These are phyloP conservation scores for Deladenus siricidicola DNA, from an alignment of 2,888 invertebrate species.

Conservation along the genomic window DNA sequence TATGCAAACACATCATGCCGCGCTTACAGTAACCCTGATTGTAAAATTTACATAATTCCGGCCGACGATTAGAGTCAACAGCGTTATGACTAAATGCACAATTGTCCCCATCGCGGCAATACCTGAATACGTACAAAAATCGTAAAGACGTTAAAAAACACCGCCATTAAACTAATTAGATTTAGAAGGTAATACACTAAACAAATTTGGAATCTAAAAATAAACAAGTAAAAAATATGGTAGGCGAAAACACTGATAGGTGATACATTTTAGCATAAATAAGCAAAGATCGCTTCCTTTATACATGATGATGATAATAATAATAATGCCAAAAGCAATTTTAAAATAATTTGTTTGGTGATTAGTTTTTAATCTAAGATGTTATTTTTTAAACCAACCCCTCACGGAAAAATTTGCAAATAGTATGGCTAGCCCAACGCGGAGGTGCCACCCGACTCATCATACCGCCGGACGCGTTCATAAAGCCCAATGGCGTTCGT, in stretches of 20 bases:
- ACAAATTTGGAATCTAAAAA: too few species aligned
- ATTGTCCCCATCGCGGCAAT: slow-evolving; percentile 49
- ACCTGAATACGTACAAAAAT: too few species aligned
- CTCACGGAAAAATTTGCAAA: slow-evolving; percentile 54
- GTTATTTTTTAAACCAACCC: too few species aligned
- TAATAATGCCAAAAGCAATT: too few species aligned
- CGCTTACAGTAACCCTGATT: slow-evolving; percentile 50
- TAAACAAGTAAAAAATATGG: too few species aligned
- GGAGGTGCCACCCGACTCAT: background rate
- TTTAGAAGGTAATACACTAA: background rate
- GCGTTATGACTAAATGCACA: slow-evolving; percentile 51
- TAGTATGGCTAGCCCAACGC: slow-evolving; percentile 22
- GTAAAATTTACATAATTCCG: slow-evolving; percentile 52
- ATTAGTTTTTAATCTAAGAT: too few species aligned
- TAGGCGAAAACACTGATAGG: too few species aligned
- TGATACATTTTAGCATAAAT: too few species aligned
- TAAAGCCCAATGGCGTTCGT: background rate
- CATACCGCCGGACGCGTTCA: background rate
- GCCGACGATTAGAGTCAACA: slow-evolving; percentile 41
- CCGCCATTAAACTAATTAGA: background rate
- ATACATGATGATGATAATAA: too few species aligned
- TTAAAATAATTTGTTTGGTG: too few species aligned
- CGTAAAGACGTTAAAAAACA: background rate
- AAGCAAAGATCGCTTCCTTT: too few species aligned
- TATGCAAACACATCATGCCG: slow-evolving; percentile 36